Evolutionary conservation across 1,140 invertebrate genomes (phyloP), one percentile per base, ranked within the genome.

Genomic region (Gonatopus flavifemur): DNA sequence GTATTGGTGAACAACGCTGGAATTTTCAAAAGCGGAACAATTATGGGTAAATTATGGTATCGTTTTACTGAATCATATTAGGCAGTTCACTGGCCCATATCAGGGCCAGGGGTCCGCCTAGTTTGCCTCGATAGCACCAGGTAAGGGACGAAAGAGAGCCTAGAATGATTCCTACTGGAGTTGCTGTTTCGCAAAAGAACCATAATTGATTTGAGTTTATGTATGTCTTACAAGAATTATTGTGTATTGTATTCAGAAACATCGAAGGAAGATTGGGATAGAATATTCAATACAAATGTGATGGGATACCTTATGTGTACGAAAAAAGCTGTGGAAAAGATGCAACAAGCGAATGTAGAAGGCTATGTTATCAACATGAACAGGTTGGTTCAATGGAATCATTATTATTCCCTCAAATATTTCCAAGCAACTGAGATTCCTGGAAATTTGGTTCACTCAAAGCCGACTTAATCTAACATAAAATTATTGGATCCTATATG

Each of bases 1-100:
- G 75, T 89, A 13, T 75, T 87, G 40, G 68, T 89, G 2, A 88
- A 88, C 59, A 88, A 87, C 69, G 86, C 88, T 5, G 87, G 85
- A 5, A 59, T 84, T 0, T 58, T 77, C 3, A 57, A 60, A 18
- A 32, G 43, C 3, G 71, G 64, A 3, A 54, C 60, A 56, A 80
- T 66, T 49, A 60, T 46, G 13, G 77, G 72, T 56, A 74, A 51
- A 25, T 21, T 37, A 18, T 7, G 20, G 30, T 30, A 45, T 16
- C 22, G 35, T 5, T 28, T 19, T 15, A 20, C 7, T n/a, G 15
- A 30, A 41, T 13, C 18, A 19, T 13, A 31, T 35, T 28, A 35
- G n/a, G n/a, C n/a, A n/a, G n/a, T 18, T 37, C 10, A 38, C 12
- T 19, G 13, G 4, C n/a, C n/a, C n/a, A n/a, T n/a, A n/a, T n/a